Conservation (phyloP, 2,888 invertebrate species). For the Pristionchus mayeri region DNA sequence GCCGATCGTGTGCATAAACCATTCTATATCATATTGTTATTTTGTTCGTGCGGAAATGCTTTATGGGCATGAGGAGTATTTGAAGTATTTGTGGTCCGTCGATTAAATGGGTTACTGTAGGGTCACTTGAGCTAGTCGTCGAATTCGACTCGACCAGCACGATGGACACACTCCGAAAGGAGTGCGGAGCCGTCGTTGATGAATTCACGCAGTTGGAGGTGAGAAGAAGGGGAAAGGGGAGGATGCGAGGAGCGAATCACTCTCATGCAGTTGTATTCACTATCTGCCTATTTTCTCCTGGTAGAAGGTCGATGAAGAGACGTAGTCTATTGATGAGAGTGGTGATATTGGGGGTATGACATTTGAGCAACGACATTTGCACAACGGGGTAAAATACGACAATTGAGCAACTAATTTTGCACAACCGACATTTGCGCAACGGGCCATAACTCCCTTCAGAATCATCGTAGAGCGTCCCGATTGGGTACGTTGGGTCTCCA, state of each 20-base stretch:
- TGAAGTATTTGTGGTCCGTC: neutral
- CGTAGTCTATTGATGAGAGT: too few relatives aligned
- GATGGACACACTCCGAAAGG: conserved; percentile 47
- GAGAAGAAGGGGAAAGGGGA: neutral
- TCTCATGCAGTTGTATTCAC: too few relatives aligned
- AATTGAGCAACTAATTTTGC: too few relatives aligned
- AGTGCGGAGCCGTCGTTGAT: conserved; percentile 5
- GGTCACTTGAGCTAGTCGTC: neutral
- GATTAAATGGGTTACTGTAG: neutral
- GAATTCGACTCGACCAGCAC: neutral
- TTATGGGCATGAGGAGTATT: conserved; percentile 31
- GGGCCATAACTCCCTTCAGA: too few relatives aligned
- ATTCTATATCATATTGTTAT: neutral
- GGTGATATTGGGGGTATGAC: too few relatives aligned
- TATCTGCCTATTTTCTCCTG: too few relatives aligned
- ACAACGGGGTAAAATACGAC: too few relatives aligned
- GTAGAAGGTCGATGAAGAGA: too few relatives aligned
- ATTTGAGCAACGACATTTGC: too few relatives aligned
- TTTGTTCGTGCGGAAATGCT: conserved; percentile 10
- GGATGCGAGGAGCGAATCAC: neutral
- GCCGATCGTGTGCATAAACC: neutral
- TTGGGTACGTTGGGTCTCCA: too few relatives aligned
- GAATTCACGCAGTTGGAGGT: conserved; percentile 38
- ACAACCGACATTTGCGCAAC: too few relatives aligned
- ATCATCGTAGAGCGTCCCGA: too few relatives aligned